These are phyloP conservation scores for Andrena cerasifolii DNA, from an alignment of 1,140 invertebrate species.

Conservation along the genomic window DNA sequence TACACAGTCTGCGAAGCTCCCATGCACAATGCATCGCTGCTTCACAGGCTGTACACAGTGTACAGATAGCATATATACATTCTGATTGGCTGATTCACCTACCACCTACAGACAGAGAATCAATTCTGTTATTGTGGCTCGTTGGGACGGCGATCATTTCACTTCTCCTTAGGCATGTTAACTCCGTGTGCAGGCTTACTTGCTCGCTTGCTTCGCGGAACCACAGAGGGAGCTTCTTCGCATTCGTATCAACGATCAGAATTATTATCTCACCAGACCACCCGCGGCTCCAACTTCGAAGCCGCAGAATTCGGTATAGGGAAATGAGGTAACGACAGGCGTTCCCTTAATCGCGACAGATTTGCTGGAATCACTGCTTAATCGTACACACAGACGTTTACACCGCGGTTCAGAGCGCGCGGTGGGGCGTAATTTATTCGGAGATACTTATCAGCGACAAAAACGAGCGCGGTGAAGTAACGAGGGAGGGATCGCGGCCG, in stretches of 20 bases:
- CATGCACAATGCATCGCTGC: conserved; percentile 4
- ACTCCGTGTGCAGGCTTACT: background rate
- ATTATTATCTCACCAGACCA: too few relatives aligned
- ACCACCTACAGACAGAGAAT: background rate
- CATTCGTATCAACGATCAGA: too few relatives aligned
- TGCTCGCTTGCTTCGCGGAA: too few relatives aligned
- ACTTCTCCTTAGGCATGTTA: too few relatives aligned
- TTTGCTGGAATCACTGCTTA: background rate
- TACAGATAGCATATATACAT: conserved; percentile 1
- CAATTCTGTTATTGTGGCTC: conserved; percentile 8
- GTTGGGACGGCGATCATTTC: background rate
- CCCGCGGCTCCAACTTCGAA: too few relatives aligned
- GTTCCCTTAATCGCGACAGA: background rate
- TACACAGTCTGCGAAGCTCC: conserved; percentile 30
- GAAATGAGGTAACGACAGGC: background rate
- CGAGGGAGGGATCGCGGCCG: background rate
- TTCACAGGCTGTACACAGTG: background rate
- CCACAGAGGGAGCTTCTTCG: too few relatives aligned
- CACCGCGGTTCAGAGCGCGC: background rate
- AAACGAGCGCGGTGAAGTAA: background rate
- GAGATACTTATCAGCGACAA: conserved; percentile 23
- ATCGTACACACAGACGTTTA: conserved; percentile 22
- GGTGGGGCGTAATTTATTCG: background rate
- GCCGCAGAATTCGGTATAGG: background rate
- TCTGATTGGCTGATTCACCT: conserved; percentile 32